A percentile compares a stretch with the other conserved stretches of the same genome.
Conservation (phyloP, 2,113 vertebrate genomes). For the Pomatostomus ruficeps region DNA sequence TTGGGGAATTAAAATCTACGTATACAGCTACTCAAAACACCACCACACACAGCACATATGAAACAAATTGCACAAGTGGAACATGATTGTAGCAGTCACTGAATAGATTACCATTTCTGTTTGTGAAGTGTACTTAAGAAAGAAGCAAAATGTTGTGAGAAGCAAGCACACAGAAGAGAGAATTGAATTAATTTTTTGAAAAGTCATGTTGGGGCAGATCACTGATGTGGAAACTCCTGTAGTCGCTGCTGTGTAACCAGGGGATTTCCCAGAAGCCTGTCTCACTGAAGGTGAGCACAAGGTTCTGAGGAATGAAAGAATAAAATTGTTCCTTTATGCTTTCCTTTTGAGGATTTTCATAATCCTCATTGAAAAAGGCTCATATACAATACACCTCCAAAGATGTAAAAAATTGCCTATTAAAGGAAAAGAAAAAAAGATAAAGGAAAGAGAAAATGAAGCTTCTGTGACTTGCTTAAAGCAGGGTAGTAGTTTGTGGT, state of each 20-base stretch:
- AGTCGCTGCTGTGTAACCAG: neutral
- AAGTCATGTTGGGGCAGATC: neutral
- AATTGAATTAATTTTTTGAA: neutral
- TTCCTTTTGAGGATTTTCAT: neutral
- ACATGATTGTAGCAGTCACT: neutral
- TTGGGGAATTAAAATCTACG: neutral
- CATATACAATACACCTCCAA: rapidly evolving
- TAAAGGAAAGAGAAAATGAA: neutral
- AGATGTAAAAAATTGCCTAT: neutral
- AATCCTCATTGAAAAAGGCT: neutral
- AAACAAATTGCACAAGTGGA: neutral
- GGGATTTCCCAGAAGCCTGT: neutral
- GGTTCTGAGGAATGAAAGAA: neutral
- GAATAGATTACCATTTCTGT: neutral
- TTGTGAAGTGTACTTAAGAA: neutral
- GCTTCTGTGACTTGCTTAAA: neutral
- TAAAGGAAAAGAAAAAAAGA: neutral
- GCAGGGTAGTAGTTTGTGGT: neutral
- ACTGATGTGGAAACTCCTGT: neutral
- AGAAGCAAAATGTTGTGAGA: neutral
- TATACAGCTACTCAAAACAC: neutral
- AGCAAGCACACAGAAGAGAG: neutral
- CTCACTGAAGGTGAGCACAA: neutral
- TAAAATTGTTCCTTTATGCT: neutral
- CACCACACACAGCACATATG: neutral